Evolutionary conservation across 2,888 invertebrate genomes (phyloP), one percentile per base, ranked within the genome.

Genomic region (Boloria euphrosyne): DNA sequence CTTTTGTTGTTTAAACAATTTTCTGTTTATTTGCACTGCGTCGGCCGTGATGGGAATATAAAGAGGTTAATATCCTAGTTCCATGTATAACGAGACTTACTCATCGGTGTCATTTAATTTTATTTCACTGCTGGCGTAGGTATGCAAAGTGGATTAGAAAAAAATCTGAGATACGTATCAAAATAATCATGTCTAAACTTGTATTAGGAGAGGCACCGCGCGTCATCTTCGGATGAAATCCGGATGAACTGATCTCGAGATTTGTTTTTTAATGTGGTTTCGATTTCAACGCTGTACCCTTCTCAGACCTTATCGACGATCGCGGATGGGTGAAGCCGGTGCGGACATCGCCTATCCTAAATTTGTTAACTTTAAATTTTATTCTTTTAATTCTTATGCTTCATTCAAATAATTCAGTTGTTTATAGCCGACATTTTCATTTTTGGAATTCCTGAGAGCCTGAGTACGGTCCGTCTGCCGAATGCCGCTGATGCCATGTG

Each of bases 381-480:
- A 83, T 83, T 86, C 22, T 90, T 89, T 87, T 84, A 84, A 85
- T 86, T 85, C 83, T 82, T 79, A 75, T 85, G 80, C 82, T 85
- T 88, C 89, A 90, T 91, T 90, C 90, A 90, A 92, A 92, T 91
- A 86, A 86, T 85, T 89, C 80, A 74, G 89, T 90, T 90, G 92
- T 92, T 92, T 92, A 92, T 91, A 85, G 92, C 82, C 85, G 84
- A 86, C 89, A 90, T 92, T 92, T 92, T 91, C 85, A 88, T 90
- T 86, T 90, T 91, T 92, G 76, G 86, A 89, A 92, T 92, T 88
- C 90, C 78, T 77, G 71, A 71, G 74, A 75, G 60, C 75, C 78
- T 73, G 74, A 77, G 76, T 73, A 69, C 74, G 78, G 78, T 76
- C 78, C 78, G 80, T 71, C 76, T 78, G 74, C 80, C 70, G 84